Evolutionary conservation across 2,797 vertebrate genomes (phyloP).

Genomic region (Alfaro cultratus): DNA sequence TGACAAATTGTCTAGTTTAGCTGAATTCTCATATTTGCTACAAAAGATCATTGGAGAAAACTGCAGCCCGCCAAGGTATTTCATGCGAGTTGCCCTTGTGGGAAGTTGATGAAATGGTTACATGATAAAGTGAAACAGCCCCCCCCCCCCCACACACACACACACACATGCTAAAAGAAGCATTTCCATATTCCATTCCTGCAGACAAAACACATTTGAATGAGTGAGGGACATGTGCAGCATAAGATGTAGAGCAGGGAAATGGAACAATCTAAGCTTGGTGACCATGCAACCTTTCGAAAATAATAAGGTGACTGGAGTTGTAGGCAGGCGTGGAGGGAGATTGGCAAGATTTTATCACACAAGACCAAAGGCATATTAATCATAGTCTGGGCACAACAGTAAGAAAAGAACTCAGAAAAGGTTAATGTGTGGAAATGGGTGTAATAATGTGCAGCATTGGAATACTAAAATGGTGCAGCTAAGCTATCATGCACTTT

Average conservation of each 20-base stretch:
- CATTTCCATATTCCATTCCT: slow-evolving; percentile 77
- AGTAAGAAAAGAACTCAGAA: slow-evolving; percentile 57
- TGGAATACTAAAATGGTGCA: slow-evolving; percentile 65
- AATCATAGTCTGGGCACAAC: slow-evolving; percentile 66
- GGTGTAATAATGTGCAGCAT: slow-evolving; percentile 57
- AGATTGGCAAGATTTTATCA: slow-evolving; percentile 78
- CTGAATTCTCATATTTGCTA: slow-evolving; percentile 33
- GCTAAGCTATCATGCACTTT: slow-evolving; percentile 61
- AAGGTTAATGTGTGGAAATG: slow-evolving; percentile 76
- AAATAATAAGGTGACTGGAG: slow-evolving; percentile 73
- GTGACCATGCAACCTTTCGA: slow-evolving; percentile 72
- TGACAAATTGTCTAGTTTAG: slow-evolving; percentile 11
- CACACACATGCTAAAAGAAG: slow-evolving; percentile 46
- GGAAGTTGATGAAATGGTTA: slow-evolving; percentile 67
- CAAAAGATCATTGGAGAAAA: slow-evolving; percentile 41
- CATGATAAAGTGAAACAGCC: slow-evolving; percentile 58
- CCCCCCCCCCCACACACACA: background rate
- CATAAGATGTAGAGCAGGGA: slow-evolving; percentile 53
- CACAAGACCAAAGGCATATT: slow-evolving; percentile 69
- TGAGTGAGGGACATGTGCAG: slow-evolving; percentile 56
- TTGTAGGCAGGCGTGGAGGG: slow-evolving; percentile 52
- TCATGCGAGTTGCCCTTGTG: slow-evolving; percentile 27
- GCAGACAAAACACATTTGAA: slow-evolving; percentile 68
- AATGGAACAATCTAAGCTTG: slow-evolving; percentile 72
- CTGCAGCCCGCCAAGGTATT: slow-evolving; percentile 40